A percentile compares a stretch with the other conserved stretches of the same genome.
These are phyloP conservation scores for Bedellia somnulentella DNA, from an alignment of 2,888 invertebrate species.

Conservation along the genomic window DNA sequence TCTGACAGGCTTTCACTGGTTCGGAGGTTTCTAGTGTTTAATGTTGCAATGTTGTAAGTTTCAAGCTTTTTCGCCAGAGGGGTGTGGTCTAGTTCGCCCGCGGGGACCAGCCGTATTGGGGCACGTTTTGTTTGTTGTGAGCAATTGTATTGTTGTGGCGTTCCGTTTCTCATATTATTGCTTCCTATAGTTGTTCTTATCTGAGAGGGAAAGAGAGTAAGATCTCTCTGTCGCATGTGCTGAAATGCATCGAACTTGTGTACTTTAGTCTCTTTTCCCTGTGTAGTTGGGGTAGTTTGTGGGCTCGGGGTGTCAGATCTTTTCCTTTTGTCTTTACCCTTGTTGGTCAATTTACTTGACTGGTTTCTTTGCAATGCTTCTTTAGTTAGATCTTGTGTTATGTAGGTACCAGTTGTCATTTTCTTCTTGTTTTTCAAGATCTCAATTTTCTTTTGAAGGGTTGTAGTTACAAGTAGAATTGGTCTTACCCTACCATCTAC, in stretches of 20 bases:
- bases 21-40: background rate
- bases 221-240: too few species aligned
- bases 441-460: background rate
- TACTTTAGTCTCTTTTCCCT: too few species aligned
- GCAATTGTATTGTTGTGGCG: too few species aligned
- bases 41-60: background rate
- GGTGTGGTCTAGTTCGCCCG: slow-evolving; percentile 4
- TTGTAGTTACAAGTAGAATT: background rate
- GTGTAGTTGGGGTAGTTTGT: background rate
- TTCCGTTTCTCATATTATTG: too few species aligned
- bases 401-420: background rate
- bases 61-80: too few species aligned
- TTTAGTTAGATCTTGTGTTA: background rate
- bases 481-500: background rate
- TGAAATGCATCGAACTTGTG: too few species aligned
- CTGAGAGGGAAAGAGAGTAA: too few species aligned
- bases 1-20: background rate
- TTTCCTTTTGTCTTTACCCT: background rate
- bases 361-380: background rate
- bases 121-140: too few species aligned
- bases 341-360: background rate
- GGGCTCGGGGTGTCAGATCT: background rate
- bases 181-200: too few species aligned
- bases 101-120: slow-evolving; percentile 7
- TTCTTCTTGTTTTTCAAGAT: background rate